Evolutionary conservation across 2,113 vertebrate species (phyloP).

Genomic region (Capra hircus): DNA sequence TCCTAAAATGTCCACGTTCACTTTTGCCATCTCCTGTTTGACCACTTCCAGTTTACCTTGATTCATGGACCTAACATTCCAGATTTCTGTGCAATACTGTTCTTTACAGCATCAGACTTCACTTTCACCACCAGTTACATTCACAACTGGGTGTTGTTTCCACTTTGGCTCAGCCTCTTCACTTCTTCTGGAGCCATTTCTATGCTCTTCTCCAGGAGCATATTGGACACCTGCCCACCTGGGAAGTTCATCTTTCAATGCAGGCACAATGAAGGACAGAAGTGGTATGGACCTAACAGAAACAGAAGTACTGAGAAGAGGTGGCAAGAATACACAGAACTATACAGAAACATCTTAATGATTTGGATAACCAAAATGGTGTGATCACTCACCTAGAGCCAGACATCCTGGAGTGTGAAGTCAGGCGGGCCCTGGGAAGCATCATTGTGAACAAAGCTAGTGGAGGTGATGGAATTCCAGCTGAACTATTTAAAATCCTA

Average conservation of each 20-base stretch:
- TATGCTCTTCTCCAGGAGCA: not conserved
- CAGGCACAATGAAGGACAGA: not conserved
- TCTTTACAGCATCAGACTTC: not conserved
- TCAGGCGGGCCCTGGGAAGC: not conserved
- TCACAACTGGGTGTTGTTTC: not conserved
- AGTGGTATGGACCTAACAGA: not conserved
- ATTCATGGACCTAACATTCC: not conserved
- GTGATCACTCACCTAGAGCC: not conserved
- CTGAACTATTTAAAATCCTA: not conserved
- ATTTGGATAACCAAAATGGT: not conserved
- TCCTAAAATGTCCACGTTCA: not conserved
- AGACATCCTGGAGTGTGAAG: not conserved
- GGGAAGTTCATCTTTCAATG: not conserved
- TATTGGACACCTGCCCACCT: fast-evolving
- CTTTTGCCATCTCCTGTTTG: not conserved
- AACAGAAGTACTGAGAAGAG: not conserved
- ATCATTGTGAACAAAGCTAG: not conserved
- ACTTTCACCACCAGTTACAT: not conserved
- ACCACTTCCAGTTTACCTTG: not conserved
- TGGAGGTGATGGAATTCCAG: not conserved
- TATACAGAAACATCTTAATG: not conserved
- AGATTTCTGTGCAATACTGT: not conserved
- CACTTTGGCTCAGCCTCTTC: not conserved
- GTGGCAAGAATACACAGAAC: not conserved
- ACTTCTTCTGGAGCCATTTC: not conserved